A percentile compares a stretch with the other conserved stretches of the same genome.
These are phyloP conservation scores for Sphenodon punctatus DNA, from an alignment of 2,797 vertebrate species.

Conservation along the genomic window DNA sequence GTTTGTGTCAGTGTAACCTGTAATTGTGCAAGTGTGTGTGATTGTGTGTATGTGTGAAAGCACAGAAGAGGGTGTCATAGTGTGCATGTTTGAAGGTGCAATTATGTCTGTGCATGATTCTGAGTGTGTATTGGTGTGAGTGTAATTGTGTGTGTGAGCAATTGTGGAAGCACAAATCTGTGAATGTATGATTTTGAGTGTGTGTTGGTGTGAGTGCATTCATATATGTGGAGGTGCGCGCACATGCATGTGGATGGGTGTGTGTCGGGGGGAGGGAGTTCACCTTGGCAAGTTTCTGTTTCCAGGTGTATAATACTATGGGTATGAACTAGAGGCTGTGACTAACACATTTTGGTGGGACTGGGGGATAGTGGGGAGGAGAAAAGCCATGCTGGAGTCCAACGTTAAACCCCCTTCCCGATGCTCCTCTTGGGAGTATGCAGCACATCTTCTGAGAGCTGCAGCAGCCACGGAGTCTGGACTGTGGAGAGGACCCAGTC, in stretches of 20 bases:
- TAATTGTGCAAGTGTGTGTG: no score
- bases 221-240: no score
- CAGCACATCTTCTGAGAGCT: constrained; percentile 52
- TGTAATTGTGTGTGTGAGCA: no score
- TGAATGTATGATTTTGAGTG: no score
- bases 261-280: accelerated
- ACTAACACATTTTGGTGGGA: neutral
- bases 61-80: no score
- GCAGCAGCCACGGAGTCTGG: constrained; percentile 44
- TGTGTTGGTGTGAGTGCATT: no score
- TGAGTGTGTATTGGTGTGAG: no score
- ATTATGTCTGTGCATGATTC: no score
- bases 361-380: constrained; percentile 41
- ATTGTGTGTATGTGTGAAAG: neutral
- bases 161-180: no score
- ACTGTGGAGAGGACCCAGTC: neutral
- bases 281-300: neutral
- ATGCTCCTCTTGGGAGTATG: constrained; percentile 37
- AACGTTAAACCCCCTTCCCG: constrained; percentile 28
- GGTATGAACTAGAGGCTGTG: neutral
- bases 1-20: neutral
- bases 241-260: no score
- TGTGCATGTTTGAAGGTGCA: no score
- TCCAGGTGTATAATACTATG: neutral
- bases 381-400: constrained; percentile 50